Evolutionary conservation across 1,140 invertebrate genomes (phyloP).

Genomic region (Meloidogyne chitwoodi): DNA sequence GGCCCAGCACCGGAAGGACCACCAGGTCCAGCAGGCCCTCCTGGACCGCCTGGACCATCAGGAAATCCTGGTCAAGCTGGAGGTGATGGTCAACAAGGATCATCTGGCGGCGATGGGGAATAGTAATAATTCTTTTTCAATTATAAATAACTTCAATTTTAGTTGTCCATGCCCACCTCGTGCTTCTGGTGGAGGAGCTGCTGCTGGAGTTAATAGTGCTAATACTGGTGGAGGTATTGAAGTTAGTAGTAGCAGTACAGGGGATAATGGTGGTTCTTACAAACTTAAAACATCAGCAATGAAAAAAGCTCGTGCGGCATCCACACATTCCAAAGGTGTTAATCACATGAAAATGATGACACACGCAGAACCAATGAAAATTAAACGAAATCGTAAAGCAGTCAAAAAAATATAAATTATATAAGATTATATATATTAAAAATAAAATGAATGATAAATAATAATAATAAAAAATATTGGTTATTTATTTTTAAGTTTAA

Average conservation of each 20-base stretch:
- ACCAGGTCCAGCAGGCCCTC: neutral
- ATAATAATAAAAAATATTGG: no score
- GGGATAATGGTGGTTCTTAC: neutral
- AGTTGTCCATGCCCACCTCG: constrained; percentile 24
- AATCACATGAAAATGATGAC: neutral
- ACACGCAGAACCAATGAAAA: neutral
- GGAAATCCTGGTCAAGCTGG: constrained; percentile 19
- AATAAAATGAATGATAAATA: no score
- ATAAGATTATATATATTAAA: no score
- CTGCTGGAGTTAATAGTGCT: neutral
- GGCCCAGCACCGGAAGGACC: constrained; percentile 11
- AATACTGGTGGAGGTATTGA: neutral
- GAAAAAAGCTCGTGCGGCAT: neutral
- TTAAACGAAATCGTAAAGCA: neutral
- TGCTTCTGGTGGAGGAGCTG: neutral
- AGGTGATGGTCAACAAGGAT: constrained; percentile 5
- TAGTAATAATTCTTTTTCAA: neutral
- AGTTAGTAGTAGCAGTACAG: neutral
- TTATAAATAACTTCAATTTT: neutral
- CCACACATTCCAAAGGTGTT: neutral
- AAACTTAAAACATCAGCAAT: neutral
- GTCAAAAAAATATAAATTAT: neutral
- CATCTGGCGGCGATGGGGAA: constrained; percentile 20
- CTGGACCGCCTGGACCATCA: constrained; percentile 21
- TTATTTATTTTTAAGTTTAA: no score